These are phyloP conservation scores for Sebastes taczanowskii DNA, from an alignment of 2,797 vertebrate genomes.

Conservation along the genomic window DNA sequence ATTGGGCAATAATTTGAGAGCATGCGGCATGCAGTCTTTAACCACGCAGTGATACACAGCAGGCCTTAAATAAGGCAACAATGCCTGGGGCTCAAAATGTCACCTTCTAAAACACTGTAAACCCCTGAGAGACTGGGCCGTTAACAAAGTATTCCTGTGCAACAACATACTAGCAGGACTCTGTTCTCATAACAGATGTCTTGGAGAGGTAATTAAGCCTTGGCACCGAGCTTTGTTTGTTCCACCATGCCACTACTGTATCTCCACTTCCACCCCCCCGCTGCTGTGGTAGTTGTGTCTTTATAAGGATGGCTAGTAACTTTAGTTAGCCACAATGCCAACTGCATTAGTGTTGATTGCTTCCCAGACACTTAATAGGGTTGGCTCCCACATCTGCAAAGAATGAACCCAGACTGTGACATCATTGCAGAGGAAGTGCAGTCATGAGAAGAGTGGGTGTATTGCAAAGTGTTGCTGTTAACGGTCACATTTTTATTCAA, in stretches of 20 bases:
- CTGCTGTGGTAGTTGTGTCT: conserved; percentile 52
- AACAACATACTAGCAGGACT: conserved; percentile 28
- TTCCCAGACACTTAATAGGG: conserved; percentile 67
- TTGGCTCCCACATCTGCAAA: conserved; percentile 73
- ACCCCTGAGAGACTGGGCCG: conserved; percentile 34
- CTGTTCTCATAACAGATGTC: conserved; percentile 53
- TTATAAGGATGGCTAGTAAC: conserved; percentile 66
- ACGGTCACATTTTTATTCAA: conserved; percentile 26
- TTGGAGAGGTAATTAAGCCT: conserved; percentile 45
- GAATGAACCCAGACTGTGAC: conserved; percentile 73
- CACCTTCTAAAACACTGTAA: conserved; percentile 58
- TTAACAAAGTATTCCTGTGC: conserved; percentile 41
- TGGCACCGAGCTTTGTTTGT: conserved; percentile 51
- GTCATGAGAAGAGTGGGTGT: conserved; percentile 53
- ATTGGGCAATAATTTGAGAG: conserved; percentile 64
- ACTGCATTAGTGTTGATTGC: conserved; percentile 69
- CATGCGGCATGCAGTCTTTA: conserved; percentile 56
- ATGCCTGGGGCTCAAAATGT: conserved; percentile 45
- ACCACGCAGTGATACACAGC: conserved; percentile 54
- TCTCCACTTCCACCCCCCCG: conserved; percentile 26
- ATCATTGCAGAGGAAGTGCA: conserved; percentile 73
- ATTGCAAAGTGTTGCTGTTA: conserved; percentile 54
- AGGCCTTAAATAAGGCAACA: conserved; percentile 61
- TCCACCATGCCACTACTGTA: conserved; percentile 42
- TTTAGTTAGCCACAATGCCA: conserved; percentile 48